Percentiles rank a stretch among this genome's conserved stretches.
phyloP scores from a whole-genome alignment of 2,888 invertebrate species.

The Meiosimyza decipiens region DNA sequence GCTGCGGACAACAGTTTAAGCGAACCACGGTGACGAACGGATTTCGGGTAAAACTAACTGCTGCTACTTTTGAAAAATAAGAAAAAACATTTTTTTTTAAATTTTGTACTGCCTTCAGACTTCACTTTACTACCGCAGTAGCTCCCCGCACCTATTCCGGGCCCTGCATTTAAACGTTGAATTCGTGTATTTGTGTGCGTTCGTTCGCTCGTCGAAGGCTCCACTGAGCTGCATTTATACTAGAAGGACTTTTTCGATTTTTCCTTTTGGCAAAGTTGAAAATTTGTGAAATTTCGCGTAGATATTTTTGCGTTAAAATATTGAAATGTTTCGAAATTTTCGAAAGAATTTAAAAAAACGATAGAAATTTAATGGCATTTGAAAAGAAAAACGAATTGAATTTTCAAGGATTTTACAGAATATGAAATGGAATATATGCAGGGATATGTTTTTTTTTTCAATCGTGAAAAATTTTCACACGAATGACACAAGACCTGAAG shows the following conservation, averaged over 20 bases:
- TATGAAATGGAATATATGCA: too few species aligned
- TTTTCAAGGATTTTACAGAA: too few species aligned
- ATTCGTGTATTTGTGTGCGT: constrained; percentile 7
- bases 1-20: constrained; percentile 67
- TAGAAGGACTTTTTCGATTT: constrained; percentile 36
- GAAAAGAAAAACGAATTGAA: too few species aligned
- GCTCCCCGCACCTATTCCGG: constrained; percentile 23
- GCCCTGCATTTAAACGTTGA: constrained; percentile 15
- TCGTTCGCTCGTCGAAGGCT: not conserved
- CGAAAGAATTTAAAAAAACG: not conserved
- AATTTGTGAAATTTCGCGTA: not conserved
- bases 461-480: constrained; percentile 19
- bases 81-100: constrained; percentile 29
- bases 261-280: not conserved
- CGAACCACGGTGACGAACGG: constrained; percentile 68
- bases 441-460: not conserved
- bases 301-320: not conserved
- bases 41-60: constrained; percentile 63
- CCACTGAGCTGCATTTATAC: constrained; percentile 35
- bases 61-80: constrained; percentile 32
- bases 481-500: constrained; percentile 28
- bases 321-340: constrained; percentile 5
- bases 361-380: constrained; percentile 5
- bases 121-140: constrained; percentile 2
- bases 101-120: constrained; percentile 18